Base-by-base conservation (phyloP, 2,888 invertebrate species). In the Pristionchus japonicus region DNA sequence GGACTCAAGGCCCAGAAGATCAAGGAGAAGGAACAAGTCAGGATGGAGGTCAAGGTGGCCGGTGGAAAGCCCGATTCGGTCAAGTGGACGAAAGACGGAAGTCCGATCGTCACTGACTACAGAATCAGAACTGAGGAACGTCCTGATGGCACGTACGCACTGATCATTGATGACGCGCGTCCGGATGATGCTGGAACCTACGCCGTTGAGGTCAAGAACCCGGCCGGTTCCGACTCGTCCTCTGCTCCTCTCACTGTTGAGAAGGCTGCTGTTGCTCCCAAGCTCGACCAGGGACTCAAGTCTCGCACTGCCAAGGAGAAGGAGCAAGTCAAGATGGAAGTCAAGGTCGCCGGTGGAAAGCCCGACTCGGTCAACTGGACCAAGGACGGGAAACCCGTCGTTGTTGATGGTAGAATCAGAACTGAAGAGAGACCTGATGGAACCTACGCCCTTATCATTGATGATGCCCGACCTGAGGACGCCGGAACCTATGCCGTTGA, bases 51-150 rank as follows among this genome's bases (percentile, higher is more conserved):
- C 37, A 97, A 97, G 94, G 96, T 97, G 31, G 96, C 96, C 89
- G 97, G 97, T 31, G 96, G 87, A 0, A 52, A 87, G 43, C 87
- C 87, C 1, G 87, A 87, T 37, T 20, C 97, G 90, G 96, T 99
- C 91, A 97, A 97, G 95, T 98, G 98, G 97, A 97, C 97, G 95
- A 97, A 97, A 95, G 98, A 99, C 95, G 91, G 90, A n/a, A 67
- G 89, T 52, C 92, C 92, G 9, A 89, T 94, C 37, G 40, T 82
- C 6, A 83, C 91, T 31, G 94, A 94, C 83, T 74, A 23, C 43
- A 90, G 89, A 13, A 57, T 92, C n/a, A 89, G 92, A 23, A 86
- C 88, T 15, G 90, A 91, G 88, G 87, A 91, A 80, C 85, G 88
- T 15, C 90, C 90, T 0, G 97, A 97, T 94, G 97, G 97, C 31